Base-by-base conservation (phyloP, 2,888 invertebrate species). In the Erebia palarica region DNA sequence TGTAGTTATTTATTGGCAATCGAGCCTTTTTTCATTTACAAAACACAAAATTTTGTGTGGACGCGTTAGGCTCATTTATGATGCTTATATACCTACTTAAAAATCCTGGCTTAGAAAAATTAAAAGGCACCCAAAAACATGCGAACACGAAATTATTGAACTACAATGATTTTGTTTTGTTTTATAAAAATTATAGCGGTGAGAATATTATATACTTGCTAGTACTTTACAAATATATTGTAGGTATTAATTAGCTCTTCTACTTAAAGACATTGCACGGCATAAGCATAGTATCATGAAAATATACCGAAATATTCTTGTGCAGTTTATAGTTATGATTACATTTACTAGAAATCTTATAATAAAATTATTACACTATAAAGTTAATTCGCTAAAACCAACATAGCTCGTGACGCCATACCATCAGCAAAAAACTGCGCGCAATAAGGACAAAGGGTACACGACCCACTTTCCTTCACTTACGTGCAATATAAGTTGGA, bases 1-100 rank as follows among this genome's bases (percentile, higher is more conserved):
- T 87, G 83, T 80, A 78, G 84, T 85, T 88, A 86, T 89, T 86
- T 88, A 89, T 85, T 80, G 81, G 80, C 79, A 78, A 81, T 84
- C 78, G 78, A 64, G 73, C 72, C 51, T 65, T 69, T 75, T 74
- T 70, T 70, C 36, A 72, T 74, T 72, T 67, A 66, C 59, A 72
- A 57, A 74, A 72, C 66, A 44, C 63, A n/a, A 65, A 47, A 68
- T 64, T 44, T 69, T 69, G 63, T 69, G 59, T 18, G 66, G 59
- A 66, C 55, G 68, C 64, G 68, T 61, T 47, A 53, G 60, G 60
- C 60, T 65, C 64, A 72, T 70, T 65, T 69, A 70, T 74, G 67
- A 58, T 68, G 57, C 14, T 66, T 65, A 27, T n/a, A 36, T 49
- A 14, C n/a, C 9, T 9, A 16, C 8, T 53, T n/a, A 55, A 36